Evolutionary conservation across 2,888 invertebrate species (phyloP).

Genomic region (Drosophila robusta): DNA sequence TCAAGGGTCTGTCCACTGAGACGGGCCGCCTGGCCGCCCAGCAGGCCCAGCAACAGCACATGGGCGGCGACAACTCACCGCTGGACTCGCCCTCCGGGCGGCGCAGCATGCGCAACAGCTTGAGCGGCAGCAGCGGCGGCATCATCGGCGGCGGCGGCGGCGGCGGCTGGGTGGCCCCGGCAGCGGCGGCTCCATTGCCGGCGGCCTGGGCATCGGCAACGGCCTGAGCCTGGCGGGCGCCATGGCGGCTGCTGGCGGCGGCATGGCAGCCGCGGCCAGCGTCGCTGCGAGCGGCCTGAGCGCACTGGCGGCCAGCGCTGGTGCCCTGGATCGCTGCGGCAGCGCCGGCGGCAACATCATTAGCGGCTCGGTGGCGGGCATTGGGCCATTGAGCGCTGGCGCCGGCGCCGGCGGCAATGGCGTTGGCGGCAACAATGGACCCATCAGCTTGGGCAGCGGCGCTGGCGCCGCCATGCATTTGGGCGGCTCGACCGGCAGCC

Average conservation of each 20-base stretch:
- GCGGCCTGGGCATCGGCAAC: constrained; percentile 75
- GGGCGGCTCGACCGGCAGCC: constrained; percentile 78
- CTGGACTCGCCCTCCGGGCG: constrained; percentile 85
- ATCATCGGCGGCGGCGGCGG: constrained; percentile 33
- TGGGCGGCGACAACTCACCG: constrained; percentile 79
- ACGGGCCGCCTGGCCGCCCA: constrained; percentile 86
- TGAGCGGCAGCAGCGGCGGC: constrained; percentile 77
- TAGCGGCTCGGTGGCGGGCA: constrained; percentile 60
- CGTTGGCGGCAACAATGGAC: constrained; percentile 82
- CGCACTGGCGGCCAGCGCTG: constrained; percentile 66
- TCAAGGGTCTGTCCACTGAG: constrained; percentile 91
- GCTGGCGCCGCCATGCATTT: constrained; percentile 76
- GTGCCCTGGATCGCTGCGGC: constrained; percentile 71
- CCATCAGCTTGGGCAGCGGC: constrained; percentile 80
- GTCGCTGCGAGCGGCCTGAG: constrained; percentile 70
- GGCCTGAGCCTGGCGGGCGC: constrained; percentile 63
- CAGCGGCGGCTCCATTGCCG: constrained; percentile 43
- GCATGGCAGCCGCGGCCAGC: constrained; percentile 69
- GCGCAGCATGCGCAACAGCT: constrained; percentile 84
- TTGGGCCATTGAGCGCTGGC: constrained; percentile 50
- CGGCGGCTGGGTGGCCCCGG: constrained; percentile 30
- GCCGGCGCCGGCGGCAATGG: constrained; percentile 42
- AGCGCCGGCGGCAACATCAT: constrained; percentile 69
- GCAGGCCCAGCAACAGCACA: constrained; percentile 84
- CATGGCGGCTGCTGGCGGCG: constrained; percentile 73